Conservation (phyloP, 1,140 invertebrate species). For the Pomacea maculata region DNA sequence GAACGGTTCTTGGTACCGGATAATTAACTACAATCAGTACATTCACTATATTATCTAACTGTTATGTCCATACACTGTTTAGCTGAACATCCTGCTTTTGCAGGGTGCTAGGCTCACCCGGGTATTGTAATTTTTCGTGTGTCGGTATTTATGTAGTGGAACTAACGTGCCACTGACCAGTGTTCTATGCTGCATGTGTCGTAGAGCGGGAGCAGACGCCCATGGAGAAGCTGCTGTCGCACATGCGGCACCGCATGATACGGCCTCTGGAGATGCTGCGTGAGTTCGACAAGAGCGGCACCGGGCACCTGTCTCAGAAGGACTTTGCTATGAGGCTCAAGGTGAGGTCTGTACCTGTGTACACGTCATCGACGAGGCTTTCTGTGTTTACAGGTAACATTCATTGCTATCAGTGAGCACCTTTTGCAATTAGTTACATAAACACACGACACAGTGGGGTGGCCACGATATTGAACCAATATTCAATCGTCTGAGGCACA, state of each 20-base stretch:
- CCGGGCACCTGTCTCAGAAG: background rate
- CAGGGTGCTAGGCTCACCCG: too few species aligned
- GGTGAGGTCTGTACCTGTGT: background rate
- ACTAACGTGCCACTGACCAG: too few species aligned
- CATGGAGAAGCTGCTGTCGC: slow-evolving; percentile 9
- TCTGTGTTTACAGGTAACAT: too few species aligned
- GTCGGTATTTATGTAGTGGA: too few species aligned
- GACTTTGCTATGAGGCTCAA: slow-evolving; percentile 14
- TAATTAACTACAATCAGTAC: too few species aligned
- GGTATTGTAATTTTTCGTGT: too few species aligned
- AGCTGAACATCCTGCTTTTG: too few species aligned
- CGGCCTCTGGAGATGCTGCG: slow-evolving; percentile 17
- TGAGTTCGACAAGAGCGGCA: slow-evolving; percentile 13
- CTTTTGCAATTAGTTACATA: too few species aligned
- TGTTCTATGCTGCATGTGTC: background rate
- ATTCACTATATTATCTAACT: too few species aligned
- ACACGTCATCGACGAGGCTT: background rate
- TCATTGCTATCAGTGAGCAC: too few species aligned
- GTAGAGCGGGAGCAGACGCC: background rate
- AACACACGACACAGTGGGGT: background rate
- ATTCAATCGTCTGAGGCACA: background rate
- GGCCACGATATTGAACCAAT: background rate
- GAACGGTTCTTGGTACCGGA: too few species aligned
- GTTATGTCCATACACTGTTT: too few species aligned
- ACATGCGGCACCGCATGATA: slow-evolving; percentile 12